Conservation (phyloP, 2,888 invertebrate genomes). For the Cosmopolites sordidus region DNA sequence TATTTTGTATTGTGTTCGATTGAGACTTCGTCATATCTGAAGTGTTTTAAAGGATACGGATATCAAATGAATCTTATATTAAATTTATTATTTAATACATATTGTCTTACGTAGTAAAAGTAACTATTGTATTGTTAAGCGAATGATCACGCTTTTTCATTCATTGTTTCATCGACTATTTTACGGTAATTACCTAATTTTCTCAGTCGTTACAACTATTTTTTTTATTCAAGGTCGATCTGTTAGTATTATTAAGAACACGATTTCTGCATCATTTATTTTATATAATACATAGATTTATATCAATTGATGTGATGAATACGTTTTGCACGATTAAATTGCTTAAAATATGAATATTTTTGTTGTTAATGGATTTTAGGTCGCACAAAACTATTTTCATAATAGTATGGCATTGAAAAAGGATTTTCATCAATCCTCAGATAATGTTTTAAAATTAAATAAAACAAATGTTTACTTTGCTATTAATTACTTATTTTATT, state of each 20-base stretch:
- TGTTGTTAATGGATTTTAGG: too few relatives aligned
- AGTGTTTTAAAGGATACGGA: constrained; percentile 4
- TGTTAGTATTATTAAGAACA: neutral
- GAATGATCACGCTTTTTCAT: constrained; percentile 8
- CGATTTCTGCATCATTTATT: neutral
- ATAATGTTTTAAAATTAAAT: too few relatives aligned
- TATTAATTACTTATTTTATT: too few relatives aligned
- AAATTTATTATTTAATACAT: constrained; percentile 10
- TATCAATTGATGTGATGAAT: neutral
- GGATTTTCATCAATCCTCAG: too few relatives aligned
- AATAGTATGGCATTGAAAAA: too few relatives aligned
- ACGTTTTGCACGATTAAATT: too few relatives aligned
- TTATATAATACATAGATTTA: neutral
- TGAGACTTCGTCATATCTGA: neutral
- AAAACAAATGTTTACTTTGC: too few relatives aligned
- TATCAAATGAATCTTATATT: constrained; percentile 10
- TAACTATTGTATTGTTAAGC: neutral
- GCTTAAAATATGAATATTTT: too few relatives aligned
- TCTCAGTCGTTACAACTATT: constrained; percentile 12
- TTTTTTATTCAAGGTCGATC: neutral
- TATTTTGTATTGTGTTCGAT: neutral
- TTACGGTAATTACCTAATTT: constrained; percentile 19
- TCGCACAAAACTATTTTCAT: too few relatives aligned
- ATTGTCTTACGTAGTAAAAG: constrained; percentile 10
- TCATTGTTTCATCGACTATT: constrained; percentile 20